Percentiles rank a stretch among this genome's conserved stretches.
phyloP scores from a whole-genome alignment of 2,888 invertebrate species.

The Lithophane socia region DNA sequence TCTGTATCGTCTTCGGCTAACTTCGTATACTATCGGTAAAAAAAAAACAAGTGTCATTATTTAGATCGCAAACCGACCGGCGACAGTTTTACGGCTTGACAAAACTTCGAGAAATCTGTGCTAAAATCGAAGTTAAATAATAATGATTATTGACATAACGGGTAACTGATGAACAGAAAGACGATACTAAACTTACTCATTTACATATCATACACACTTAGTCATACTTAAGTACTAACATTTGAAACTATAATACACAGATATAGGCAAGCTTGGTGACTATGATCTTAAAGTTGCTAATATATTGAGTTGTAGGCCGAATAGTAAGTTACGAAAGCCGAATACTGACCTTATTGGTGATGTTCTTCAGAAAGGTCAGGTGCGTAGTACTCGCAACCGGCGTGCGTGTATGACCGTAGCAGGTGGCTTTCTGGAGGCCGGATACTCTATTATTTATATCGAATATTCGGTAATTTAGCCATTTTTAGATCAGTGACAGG shows the following conservation, averaged over 20 bases:
- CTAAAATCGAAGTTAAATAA: not conserved
- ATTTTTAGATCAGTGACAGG: not conserved
- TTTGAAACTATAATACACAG: constrained; percentile 52
- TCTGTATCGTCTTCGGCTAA: constrained; percentile 24
- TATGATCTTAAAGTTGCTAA: not conserved
- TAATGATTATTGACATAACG: no score
- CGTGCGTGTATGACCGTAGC: not conserved
- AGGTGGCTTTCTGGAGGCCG: no score
- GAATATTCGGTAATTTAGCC: no score
- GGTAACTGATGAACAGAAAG: not conserved
- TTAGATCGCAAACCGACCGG: not conserved
- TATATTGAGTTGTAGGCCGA: constrained; percentile 4
- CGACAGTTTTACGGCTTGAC: not conserved
- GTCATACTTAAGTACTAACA: constrained; percentile 61
- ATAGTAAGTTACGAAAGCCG: constrained; percentile 30
- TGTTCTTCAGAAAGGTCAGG: not conserved
- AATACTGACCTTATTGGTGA: not conserved
- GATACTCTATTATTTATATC: no score
- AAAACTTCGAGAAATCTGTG: not conserved
- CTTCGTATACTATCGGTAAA: not conserved
- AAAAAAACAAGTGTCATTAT: not conserved
- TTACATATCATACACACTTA: constrained; percentile 42
- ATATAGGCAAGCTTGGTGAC: constrained; percentile 59
- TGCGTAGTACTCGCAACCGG: not conserved
- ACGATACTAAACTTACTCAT: constrained; percentile 21